Conservation (phyloP, 2,113 vertebrate species). For the Trinectes maculatus region DNA sequence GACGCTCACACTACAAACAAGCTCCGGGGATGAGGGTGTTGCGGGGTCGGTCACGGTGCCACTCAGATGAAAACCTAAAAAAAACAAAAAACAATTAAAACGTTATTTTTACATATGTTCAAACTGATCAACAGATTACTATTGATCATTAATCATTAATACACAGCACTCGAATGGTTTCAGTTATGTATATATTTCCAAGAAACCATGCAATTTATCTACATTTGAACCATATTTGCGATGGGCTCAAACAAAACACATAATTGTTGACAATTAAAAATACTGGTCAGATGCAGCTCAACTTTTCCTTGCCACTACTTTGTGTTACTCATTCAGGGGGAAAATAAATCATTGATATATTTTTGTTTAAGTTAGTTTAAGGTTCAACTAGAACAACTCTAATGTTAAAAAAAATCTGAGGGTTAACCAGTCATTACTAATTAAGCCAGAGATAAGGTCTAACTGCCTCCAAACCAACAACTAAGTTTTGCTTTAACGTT, state of each 20-base stretch:
- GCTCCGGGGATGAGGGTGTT: slow-evolving; percentile 92
- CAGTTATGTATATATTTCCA: too few species aligned
- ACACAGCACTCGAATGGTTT: too few species aligned
- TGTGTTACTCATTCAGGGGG: slow-evolving; percentile 1
- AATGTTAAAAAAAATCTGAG: background rate
- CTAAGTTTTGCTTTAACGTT: background rate
- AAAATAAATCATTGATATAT: background rate
- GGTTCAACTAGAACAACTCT: background rate
- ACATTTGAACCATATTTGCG: too few species aligned
- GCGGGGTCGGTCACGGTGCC: slow-evolving; percentile 98
- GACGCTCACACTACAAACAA: slow-evolving; percentile 97
- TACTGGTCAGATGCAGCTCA: too few species aligned
- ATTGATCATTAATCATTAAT: too few species aligned
- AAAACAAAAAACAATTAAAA: background rate
- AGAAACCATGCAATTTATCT: too few species aligned
- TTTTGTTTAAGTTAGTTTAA: background rate
- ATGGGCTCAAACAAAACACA: too few species aligned
- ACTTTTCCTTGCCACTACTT: too few species aligned
- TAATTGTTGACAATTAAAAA: too few species aligned
- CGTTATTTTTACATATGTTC: background rate
- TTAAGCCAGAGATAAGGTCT: background rate
- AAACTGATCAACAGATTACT: too few species aligned
- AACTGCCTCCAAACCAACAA: background rate
- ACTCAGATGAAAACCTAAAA: slow-evolving; percentile 94
- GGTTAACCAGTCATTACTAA: background rate